phyloP scores from a whole-genome alignment of 2,888 invertebrate genomes.

The Cephus runcator region DNA sequence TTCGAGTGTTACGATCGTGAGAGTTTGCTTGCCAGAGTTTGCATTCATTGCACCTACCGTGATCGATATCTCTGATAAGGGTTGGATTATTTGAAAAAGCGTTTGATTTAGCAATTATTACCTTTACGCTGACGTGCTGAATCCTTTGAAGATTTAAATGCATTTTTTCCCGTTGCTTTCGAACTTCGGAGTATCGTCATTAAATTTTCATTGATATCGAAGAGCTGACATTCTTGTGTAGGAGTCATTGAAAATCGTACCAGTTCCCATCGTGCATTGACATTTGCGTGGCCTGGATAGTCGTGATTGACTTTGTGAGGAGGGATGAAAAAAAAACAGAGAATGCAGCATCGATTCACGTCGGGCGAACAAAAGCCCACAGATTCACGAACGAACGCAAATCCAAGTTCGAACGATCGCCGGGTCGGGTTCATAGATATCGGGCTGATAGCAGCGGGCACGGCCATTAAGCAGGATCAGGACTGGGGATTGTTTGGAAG shows the following conservation, averaged over 20 bases:
- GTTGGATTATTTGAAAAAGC: neutral
- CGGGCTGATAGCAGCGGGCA: constrained; percentile 35
- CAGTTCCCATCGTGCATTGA: neutral
- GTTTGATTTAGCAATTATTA: neutral
- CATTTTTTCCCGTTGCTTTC: neutral
- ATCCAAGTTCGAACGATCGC: constrained; percentile 45
- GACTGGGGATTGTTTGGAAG: constrained; percentile 43
- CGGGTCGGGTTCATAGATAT: constrained; percentile 31
- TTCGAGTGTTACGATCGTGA: neutral
- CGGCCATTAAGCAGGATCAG: constrained; percentile 49
- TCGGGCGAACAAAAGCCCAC: constrained; percentile 42
- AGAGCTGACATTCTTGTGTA: neutral
- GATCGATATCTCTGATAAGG: neutral
- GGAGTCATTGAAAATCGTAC: neutral
- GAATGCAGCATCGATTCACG: constrained; percentile 12
- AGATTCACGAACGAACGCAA: constrained; percentile 46
- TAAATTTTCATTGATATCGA: neutral
- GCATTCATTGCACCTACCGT: neutral
- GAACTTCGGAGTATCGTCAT: neutral
- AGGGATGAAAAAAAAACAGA: constrained; percentile 4
- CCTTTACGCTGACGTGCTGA: no score
- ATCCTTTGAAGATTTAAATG: no score
- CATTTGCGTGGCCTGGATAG: neutral
- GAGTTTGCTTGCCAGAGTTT: neutral
- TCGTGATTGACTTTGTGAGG: neutral